Conservation (phyloP, 2,113 vertebrate species). For the Diglossa brunneiventris region DNA sequence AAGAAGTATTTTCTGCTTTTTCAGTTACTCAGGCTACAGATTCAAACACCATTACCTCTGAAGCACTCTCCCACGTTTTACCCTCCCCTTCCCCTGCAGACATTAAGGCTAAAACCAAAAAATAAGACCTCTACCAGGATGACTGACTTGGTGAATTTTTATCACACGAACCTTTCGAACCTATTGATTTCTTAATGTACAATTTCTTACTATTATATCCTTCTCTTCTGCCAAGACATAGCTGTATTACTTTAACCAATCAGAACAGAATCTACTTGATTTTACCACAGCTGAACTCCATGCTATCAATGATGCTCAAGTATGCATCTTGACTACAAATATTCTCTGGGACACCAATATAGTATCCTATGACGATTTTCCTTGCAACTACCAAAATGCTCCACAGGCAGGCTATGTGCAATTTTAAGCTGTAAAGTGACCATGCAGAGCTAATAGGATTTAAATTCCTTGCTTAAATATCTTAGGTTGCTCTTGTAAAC, state of each 20-base stretch:
- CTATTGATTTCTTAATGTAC: not conserved
- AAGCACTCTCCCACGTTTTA: constrained; percentile 57
- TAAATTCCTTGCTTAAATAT: not conserved
- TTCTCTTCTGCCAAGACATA: not conserved
- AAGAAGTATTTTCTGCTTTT: constrained; percentile 14
- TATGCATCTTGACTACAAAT: not conserved
- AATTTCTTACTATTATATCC: not conserved
- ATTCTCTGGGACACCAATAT: not conserved
- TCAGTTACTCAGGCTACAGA: constrained; percentile 37
- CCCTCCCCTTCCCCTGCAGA: not conserved
- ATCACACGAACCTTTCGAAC: not conserved
- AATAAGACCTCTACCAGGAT: constrained; percentile 37
- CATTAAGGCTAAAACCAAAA: constrained; percentile 44
- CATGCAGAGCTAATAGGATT: not conserved
- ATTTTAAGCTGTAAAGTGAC: not conserved
- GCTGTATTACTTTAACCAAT: not conserved
- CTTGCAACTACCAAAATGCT: not conserved
- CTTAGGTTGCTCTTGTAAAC: not conserved
- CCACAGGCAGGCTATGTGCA: not conserved
- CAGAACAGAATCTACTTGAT: not conserved
- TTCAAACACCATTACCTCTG: constrained; percentile 42
- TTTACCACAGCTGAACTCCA: not conserved
- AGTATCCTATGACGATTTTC: not conserved
- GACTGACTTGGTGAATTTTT: not conserved
- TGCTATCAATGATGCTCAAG: not conserved